Evolutionary conservation across 2,797 vertebrate genomes (phyloP), one percentile per base, ranked within the genome.

Genomic region (Pangasius sanitwongsei): DNA sequence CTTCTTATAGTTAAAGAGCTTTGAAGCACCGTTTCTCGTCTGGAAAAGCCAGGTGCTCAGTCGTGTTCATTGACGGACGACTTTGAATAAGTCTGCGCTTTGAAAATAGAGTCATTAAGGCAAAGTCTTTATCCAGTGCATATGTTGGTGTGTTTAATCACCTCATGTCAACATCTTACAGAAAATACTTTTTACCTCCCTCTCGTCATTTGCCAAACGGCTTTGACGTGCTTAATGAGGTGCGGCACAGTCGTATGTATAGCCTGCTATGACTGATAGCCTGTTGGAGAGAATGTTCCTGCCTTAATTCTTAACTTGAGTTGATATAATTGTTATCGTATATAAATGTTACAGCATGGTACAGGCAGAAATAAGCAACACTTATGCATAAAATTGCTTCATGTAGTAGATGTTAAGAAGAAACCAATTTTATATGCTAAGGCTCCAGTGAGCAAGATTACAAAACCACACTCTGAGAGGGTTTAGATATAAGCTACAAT

Each of bases 401-500:
- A 20, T 69, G n/a, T 15, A 0, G n/a, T 53, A 31, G 65, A 53
- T 12, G 63, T 70, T 69, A 69, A 34, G n/a, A 20, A 31, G n/a
- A 53, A 67, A 84, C 16, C 81, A 2, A 25, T 85, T 70, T 85
- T 85, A 23, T 69, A 34, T 34, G 65, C 57, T 18, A 31, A 41
- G 41, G 69, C 72, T 77, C 55, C 28, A 7, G 18, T 13, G 48
- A 34, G 65, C 63, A 13, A 67, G 63, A 69, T 69, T 85, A 85
- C 83, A 85, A 85, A 53, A 53, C 65, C 48, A 48, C 37, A 44
- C 61, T 65, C 59, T 4, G 81, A n/a, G 81, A 92, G 31, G 69
- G 83, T 89, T 93, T 91, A 86, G 82, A 91, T 93, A 92, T 91
- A 86, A 90, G 86, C 67, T 91, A 78, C 92, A 91, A 94, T 94